These are phyloP conservation scores for Bugula neritina DNA, from an alignment of 2,888 invertebrate genomes.

Conservation along the genomic window DNA sequence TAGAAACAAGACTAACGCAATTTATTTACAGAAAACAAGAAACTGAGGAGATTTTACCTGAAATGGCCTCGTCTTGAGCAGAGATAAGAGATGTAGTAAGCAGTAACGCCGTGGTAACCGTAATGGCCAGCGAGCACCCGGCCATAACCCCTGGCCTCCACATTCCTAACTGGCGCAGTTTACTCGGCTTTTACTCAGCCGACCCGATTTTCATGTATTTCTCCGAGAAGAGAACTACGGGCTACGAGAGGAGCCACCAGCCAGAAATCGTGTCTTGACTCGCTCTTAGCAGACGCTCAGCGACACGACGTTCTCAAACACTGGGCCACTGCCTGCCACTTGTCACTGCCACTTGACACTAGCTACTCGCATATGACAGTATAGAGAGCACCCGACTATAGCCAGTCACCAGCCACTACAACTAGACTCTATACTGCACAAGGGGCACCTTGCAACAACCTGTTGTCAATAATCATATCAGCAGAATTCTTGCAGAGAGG, in stretches of 20 bases:
- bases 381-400: constrained; percentile 12
- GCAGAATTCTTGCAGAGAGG: constrained; percentile 14
- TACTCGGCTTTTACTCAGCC: neutral
- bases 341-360: no score
- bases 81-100: neutral
- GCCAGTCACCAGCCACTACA: neutral
- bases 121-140: neutral
- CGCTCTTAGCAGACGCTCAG: constrained; percentile 1
- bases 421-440: neutral
- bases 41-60: neutral
- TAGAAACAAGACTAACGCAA: no score
- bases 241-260: neutral
- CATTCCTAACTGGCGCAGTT: neutral
- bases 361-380: no score
- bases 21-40: neutral
- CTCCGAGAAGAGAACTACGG: no score
- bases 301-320: neutral
- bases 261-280: neutral
- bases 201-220: neutral
- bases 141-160: constrained; percentile 4
- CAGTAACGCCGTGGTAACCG: neutral
- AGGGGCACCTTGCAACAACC: constrained; percentile 7
- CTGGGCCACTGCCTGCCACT: neutral
- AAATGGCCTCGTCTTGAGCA: constrained; percentile 19
- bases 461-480: constrained; percentile 22